Base-by-base conservation (phyloP, 2,888 invertebrate genomes). In the Aporophyla lueneburgensis region DNA sequence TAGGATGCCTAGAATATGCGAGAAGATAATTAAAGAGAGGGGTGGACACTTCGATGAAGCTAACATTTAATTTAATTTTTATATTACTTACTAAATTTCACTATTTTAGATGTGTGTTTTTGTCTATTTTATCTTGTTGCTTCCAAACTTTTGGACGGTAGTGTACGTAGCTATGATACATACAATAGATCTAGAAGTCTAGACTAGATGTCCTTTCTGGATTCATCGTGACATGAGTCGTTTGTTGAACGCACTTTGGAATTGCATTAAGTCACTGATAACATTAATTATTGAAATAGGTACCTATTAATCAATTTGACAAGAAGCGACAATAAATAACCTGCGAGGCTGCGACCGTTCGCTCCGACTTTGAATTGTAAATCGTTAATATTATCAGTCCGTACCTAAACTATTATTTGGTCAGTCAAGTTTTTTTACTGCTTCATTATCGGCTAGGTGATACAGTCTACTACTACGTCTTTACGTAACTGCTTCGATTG, bases 201-300 rank as follows among this genome's bases (percentile, higher is more conserved):
- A 58, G 56, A 46, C 51, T 40, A 21, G 12, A 46, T 46, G n/a
- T 56, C 24, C 56, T 61, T 56, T 33, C 61, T 24, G 49, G 21
- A 51, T 40, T 27, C 14, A 53, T 68, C 24, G 19, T 62, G n/a
- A 53, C 24, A 58, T 27, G 2, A n/a, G 74, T 68, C 61, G 54
- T 61, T 65, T 56, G 43, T 46, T 40, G 40, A 24, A 51, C 24
- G 69, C 51, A 76, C 81, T 76, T 81, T 76, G 66, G 5, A 70
- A 56, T 49, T 56, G 49, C 65, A 70, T 65, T 80, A 81, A 56
- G 65, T 65, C 72, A 43, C 65, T 61, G 80, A 80, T 80, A 80
- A 81, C 43, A 33, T 53, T 33, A 66, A 67, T 74, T 65, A 54
- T 16, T 69, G 53, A 58, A 46, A n/a, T 27, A 33, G 33, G 33